Conservation (phyloP, 2,888 invertebrate species). For the Lochmaea capreae region DNA sequence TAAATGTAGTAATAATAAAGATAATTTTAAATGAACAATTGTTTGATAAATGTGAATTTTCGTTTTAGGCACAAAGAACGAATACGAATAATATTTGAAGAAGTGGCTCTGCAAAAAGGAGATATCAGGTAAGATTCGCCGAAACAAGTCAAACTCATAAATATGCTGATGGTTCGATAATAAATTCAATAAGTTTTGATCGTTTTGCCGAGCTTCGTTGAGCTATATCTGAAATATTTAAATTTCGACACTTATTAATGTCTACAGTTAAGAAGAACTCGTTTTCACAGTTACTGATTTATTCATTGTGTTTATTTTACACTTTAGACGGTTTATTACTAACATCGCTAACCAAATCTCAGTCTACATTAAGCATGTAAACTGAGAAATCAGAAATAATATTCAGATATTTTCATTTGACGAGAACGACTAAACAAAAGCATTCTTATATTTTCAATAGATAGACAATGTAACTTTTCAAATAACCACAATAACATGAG, state of each 20-base stretch:
- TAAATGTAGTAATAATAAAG: no score
- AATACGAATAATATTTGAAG: slow-evolving; percentile 85
- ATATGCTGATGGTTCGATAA: slow-evolving; percentile 22
- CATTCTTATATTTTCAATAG: no score
- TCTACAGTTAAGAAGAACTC: neutral
- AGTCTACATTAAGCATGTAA: no score
- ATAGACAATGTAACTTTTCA: no score
- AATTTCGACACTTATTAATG: neutral
- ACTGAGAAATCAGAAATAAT: neutral
- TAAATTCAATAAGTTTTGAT: slow-evolving; percentile 11
- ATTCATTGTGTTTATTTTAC: neutral
- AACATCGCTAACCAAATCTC: neutral
- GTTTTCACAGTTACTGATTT: neutral
- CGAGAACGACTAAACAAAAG: no score
- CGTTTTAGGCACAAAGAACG: slow-evolving; percentile 78
- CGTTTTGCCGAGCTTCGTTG: neutral
- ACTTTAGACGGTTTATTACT: neutral
- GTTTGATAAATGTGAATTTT: neutral
- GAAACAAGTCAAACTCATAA: slow-evolving; percentile 29
- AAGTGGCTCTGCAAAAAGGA: slow-evolving; percentile 80
- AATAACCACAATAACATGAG: no score
- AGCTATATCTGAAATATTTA: neutral
- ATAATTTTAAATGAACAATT: neutral
- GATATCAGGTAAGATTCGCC: slow-evolving; percentile 75
- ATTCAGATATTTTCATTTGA: neutral